A percentile compares a stretch with the other conserved stretches of the same genome.
Conservation (phyloP, 2,888 invertebrate species). For the Apoda limacodes region DNA sequence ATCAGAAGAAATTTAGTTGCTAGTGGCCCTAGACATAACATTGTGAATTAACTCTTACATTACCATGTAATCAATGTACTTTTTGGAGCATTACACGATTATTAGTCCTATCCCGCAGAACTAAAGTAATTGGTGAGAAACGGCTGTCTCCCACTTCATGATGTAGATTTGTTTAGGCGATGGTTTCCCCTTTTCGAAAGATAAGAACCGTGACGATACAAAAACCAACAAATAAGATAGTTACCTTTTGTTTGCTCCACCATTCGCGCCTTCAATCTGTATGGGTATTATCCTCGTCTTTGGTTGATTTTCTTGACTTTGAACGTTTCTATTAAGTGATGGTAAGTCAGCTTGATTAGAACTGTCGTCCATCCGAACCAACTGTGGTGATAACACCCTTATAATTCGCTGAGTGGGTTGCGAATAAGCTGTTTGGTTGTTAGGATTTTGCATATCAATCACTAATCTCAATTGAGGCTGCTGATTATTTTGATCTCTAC, state of each 20-base stretch:
- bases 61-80: too few relatives aligned
- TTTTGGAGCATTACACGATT: too few relatives aligned
- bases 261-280: constrained; percentile 62
- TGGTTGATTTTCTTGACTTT: constrained; percentile 43
- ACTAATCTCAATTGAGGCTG: constrained; percentile 58
- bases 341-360: constrained; percentile 47
- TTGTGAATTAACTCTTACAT: too few relatives aligned
- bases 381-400: constrained; percentile 62
- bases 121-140: neutral
- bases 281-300: constrained; percentile 73
- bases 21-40: too few relatives aligned
- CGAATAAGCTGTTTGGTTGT: constrained; percentile 39
- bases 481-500: constrained; percentile 33
- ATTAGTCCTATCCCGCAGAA: neutral
- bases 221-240: constrained; percentile 7
- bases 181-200: too few relatives aligned
- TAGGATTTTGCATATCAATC: constrained; percentile 51
- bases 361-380: constrained; percentile 57
- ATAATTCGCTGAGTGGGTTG: constrained; percentile 65
- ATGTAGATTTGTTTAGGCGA: too few relatives aligned
- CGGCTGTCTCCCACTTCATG: too few relatives aligned
- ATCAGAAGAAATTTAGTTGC: too few relatives aligned
- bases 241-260: constrained; percentile 55
- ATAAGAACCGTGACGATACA: too few relatives aligned
- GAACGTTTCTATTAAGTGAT: constrained; percentile 42